A percentile compares a stretch with the other conserved stretches of the same genome.
These are phyloP conservation scores for Zygaena filipendulae DNA, from an alignment of 2,888 invertebrate genomes.

Conservation along the genomic window DNA sequence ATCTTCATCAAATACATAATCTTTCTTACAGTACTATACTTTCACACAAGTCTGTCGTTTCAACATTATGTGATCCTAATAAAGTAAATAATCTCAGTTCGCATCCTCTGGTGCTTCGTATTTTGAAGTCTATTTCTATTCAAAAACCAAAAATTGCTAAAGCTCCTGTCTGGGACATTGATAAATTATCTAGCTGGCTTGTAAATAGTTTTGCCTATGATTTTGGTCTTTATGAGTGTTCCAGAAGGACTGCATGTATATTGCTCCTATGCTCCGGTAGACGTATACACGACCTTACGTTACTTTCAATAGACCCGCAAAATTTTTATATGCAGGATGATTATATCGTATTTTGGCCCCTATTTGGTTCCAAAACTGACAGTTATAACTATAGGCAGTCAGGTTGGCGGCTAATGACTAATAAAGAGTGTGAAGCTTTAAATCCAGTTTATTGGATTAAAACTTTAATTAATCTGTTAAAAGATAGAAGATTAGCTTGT, in stretches of 20 bases:
- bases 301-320: conserved; percentile 3
- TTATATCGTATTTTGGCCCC: conserved; percentile 4
- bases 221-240: conserved; percentile 1
- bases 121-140: conserved; percentile 12
- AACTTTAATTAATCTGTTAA: neutral
- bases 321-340: neutral
- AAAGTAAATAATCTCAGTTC: conserved; percentile 6
- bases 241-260: conserved; percentile 4
- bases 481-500: conserved; percentile 1
- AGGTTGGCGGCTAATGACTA: conserved; percentile 11
- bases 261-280: conserved; percentile 9
- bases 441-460: conserved; percentile 12
- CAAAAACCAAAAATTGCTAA: conserved; percentile 5
- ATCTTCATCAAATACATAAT: conserved; percentile 10
- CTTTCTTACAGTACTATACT: conserved; percentile 15
- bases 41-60: conserved; percentile 13
- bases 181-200: conserved; percentile 1
- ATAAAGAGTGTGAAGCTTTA: conserved; percentile 5
- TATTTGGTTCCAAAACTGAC: conserved; percentile 16
- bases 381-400: conserved; percentile 13
- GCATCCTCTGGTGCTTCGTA: conserved; percentile 11
- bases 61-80: conserved; percentile 13
- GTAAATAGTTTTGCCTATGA: neutral
- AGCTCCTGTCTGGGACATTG: conserved; percentile 9
- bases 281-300: conserved; percentile 11